Evolutionary conservation across 2,113 vertebrate genomes (phyloP), one percentile per base, ranked within the genome.

Genomic region (Ageneiosus marmoratus): DNA sequence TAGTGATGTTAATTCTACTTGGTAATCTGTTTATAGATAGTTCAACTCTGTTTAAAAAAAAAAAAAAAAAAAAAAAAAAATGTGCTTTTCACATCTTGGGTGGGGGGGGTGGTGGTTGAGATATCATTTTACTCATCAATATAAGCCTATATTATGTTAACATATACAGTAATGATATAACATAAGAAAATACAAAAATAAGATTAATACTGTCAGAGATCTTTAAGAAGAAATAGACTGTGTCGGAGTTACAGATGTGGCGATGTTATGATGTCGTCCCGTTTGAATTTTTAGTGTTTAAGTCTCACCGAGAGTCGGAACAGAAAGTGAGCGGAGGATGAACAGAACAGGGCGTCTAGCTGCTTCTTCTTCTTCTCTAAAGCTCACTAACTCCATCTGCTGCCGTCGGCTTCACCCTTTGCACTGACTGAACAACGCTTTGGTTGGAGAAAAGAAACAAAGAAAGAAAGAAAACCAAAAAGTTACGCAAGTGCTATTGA

Each of bases 161-260:
- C 94, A 96, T 90, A 94, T 96, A 98, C 96, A 97, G 96, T 96
- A 96, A 97, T 97, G 96, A 95, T 97, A 96, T 94, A 95, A 95
- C 95, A 96, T 98, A 97, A 96, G 95, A 99, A 98, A 97, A 98
- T 99, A 99, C 94, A 99, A 99, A 99, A 98, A 99, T 99, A 98
- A 98, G 97, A 97, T 99, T 99, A 99, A 99, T 99, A 99, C 98
- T 99, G 98, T 98, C 95, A 96, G 37, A 96, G 96, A 92, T 94
- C 50, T 95, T 95, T 96, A 97, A 97, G 95, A 96, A 96, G 95
- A 98, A 98, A 93, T 97, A 97, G 97, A 97, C 95, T 92, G 93
- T 94, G 95, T 96, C 95, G 88, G 5, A 41, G 37, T 41, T 41
- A 41, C 37, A 41, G 37, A 41, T 41, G 37, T 41, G 37, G 37